Conservation (phyloP, 2,797 vertebrate genomes). For the Molossus molossus region DNA sequence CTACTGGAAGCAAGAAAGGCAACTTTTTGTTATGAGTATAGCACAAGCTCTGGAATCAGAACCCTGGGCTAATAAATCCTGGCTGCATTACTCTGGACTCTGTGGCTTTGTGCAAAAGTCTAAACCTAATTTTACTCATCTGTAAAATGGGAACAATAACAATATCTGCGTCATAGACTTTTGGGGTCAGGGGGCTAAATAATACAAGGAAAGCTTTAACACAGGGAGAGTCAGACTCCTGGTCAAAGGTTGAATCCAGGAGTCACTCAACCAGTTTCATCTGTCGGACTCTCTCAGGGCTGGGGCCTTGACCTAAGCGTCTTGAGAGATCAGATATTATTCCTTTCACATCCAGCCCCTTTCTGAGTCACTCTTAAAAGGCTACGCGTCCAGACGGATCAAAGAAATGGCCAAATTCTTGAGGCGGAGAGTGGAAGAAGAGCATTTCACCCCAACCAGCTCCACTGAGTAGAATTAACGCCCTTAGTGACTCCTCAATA, state of each 20-base stretch:
- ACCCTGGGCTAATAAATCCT: background rate
- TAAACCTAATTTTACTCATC: background rate
- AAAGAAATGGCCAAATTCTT: background rate
- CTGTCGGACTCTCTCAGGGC: background rate
- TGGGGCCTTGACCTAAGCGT: background rate
- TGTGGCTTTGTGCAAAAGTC: background rate
- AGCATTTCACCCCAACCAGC: background rate
- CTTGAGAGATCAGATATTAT: background rate
- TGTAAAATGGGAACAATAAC: slow-evolving; percentile 34
- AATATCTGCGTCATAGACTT: background rate
- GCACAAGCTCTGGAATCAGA: background rate
- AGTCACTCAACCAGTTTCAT: background rate
- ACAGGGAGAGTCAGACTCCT: background rate
- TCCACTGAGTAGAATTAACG: background rate
- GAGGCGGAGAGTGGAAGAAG: background rate
- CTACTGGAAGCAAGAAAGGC: slow-evolving; percentile 47
- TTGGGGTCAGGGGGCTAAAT: background rate
- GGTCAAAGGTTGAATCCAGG: background rate
- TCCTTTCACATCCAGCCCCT: background rate
- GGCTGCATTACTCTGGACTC: background rate
- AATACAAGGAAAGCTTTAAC: background rate
- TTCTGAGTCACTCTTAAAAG: background rate
- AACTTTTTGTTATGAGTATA: slow-evolving; percentile 12
- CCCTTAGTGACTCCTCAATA: background rate
- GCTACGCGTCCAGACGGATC: background rate